Conservation (phyloP, 2,113 vertebrate species). For the Alouatta palliata region DNA sequence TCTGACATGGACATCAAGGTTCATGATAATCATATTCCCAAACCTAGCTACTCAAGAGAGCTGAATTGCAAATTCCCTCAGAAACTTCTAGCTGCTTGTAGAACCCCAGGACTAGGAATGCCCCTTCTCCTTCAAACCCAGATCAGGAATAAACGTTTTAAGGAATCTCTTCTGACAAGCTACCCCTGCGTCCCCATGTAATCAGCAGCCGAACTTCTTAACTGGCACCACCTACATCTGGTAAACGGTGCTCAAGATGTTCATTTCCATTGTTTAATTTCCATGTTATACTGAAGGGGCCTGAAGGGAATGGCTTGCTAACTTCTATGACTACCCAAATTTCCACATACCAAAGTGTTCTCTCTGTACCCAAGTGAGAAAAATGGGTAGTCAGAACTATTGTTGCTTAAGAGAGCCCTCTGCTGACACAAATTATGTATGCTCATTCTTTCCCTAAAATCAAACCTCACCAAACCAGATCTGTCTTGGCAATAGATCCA, state of each 20-base stretch:
- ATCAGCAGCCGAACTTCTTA: not conserved
- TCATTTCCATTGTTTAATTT: not conserved
- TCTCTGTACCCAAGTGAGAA: not conserved
- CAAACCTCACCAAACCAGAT: not conserved
- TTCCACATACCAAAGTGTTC: not conserved
- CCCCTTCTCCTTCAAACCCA: not conserved
- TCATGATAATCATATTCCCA: not conserved
- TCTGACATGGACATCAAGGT: not conserved
- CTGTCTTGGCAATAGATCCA: not conserved
- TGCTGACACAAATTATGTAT: slow-evolving; percentile 35
- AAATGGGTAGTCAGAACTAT: not conserved
- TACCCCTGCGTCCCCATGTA: not conserved
- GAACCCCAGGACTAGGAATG: not conserved
- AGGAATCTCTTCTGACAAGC: not conserved
- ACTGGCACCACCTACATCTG: not conserved
- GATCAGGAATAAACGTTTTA: not conserved
- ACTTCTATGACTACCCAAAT: not conserved
- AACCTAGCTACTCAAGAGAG: not conserved
- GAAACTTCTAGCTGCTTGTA: not conserved
- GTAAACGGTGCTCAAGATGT: not conserved
- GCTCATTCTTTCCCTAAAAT: not conserved
- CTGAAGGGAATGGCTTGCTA: not conserved
- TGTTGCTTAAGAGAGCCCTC: slow-evolving; percentile 65
- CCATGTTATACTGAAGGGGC: not conserved
- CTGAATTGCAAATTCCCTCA: not conserved